A percentile compares a stretch with the other conserved stretches of the same genome.
These are phyloP conservation scores for Epicauta chinensis DNA, from an alignment of 1,140 invertebrate species.

Conservation along the genomic window DNA sequence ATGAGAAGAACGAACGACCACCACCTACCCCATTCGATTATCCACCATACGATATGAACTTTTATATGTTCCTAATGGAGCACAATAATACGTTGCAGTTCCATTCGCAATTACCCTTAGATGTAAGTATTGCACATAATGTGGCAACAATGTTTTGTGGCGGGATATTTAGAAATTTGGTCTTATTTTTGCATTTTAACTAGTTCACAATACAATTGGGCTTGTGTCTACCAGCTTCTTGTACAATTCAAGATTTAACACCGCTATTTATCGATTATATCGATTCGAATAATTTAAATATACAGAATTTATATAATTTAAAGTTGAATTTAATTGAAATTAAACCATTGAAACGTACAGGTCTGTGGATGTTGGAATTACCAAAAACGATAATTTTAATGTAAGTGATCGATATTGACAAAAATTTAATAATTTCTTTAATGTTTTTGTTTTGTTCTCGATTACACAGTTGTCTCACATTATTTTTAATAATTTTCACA, in stretches of 20 bases:
- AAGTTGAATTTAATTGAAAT: conserved; percentile 23
- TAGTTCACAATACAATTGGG: conserved; percentile 29
- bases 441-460: too few species aligned
- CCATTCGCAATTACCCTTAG: conserved; percentile 37
- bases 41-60: conserved; percentile 42
- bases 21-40: conserved; percentile 41
- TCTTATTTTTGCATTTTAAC: conserved; percentile 12
- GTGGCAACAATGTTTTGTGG: too few species aligned
- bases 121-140: conserved; percentile 34
- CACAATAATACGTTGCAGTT: conserved; percentile 46
- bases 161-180: too few species aligned
- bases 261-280: conserved; percentile 23
- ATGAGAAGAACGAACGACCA: conserved; percentile 16
- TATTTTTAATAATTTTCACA: conserved; percentile 13
- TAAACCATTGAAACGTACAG: conserved; percentile 14
- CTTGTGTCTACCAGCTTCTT: conserved; percentile 32
- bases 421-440: background rate
- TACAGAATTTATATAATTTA: conserved; percentile 25
- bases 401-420: conserved; percentile 14
- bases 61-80: conserved; percentile 38
- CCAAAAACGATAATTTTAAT: conserved; percentile 27
- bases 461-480: conserved; percentile 12
- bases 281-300: conserved; percentile 13
- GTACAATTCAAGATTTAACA: conserved; percentile 23
- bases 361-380: conserved; percentile 18